phyloP scores from a whole-genome alignment of 1,140 invertebrate genomes.

The Conus betulinus region DNA sequence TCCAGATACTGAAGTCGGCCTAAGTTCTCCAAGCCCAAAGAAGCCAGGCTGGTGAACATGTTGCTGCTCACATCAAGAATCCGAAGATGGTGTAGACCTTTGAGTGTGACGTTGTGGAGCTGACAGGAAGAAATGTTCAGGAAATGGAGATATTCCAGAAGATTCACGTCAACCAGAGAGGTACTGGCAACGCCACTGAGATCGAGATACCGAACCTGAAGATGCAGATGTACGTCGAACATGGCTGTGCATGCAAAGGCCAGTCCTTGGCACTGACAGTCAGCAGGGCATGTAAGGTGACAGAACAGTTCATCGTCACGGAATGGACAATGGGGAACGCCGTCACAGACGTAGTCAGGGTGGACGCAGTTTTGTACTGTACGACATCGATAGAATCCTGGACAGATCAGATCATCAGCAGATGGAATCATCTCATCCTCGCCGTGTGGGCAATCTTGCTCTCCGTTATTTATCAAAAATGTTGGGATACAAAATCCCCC shows the following conservation, averaged over 20 bases:
- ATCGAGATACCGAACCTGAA: conserved; percentile 23
- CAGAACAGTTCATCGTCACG: conserved; percentile 38
- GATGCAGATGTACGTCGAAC: neutral
- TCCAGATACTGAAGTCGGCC: neutral
- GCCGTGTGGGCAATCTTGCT: conserved; percentile 31
- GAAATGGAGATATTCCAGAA: conserved; percentile 27
- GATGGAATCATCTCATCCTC: conserved; percentile 32
- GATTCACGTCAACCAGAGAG: neutral
- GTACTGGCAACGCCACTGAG: neutral
- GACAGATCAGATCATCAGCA: neutral
- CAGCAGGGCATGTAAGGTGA: conserved; percentile 23
- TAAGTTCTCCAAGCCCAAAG: neutral
- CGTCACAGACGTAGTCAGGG: conserved; percentile 35
- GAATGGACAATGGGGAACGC: conserved; percentile 31
- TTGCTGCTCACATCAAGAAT: conserved; percentile 32
- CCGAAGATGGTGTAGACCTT: neutral
- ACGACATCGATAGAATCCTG: conserved; percentile 27
- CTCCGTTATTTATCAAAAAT: conserved; percentile 38
- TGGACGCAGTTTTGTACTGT: conserved; percentile 2
- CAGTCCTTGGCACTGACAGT: conserved; percentile 24
- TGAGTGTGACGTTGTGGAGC: neutral
- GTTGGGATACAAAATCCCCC: conserved; percentile 32
- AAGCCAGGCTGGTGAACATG: neutral
- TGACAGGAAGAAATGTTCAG: conserved; percentile 33
- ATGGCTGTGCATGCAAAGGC: conserved; percentile 8